Evolutionary conservation across 2,797 vertebrate species (phyloP), one percentile per base, ranked within the genome.

Genomic region (Pipistrellus pipistrellus): DNA sequence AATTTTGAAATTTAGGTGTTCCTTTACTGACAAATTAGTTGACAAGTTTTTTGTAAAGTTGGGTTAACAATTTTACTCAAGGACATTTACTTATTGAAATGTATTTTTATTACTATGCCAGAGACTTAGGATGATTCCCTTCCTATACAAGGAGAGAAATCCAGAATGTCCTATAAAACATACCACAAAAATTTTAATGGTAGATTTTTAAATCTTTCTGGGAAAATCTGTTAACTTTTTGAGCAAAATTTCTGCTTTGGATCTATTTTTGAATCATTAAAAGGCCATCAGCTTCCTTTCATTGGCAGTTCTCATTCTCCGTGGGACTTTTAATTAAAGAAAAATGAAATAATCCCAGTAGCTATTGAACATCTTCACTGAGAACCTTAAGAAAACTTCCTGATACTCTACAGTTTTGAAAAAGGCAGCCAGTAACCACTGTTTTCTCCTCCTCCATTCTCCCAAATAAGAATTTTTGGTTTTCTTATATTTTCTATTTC

Each of bases 191-290:
- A 38, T 78, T 15, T 82, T 57, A 75, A 25, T 59, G 46, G 30
- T 64, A 81, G 25, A 46, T 81, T 38, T 80, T 84, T 17, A 51
- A 73, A 30, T 87, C 17, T 78, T 89, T 76, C 66, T 57, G n/a
- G 25, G 23, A 87, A 14, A 86, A 38, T 75, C 44, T 92, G 30
- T 83, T 95, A 89, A 80, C n/a, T 62, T 93, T 35, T 35, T 57
- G 6, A 80, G 32, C 25, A 82, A 91, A 86, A 86, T 68, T 38
- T 25, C 8, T 89, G 18, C 44, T 80, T 59, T 51, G 15, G 15
- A n/a, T 80, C 59, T 96, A 73, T 85, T 92, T 92, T 32, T 77
- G 15, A 80, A 12, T 88, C 32, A 35, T 78, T 78, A 82, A 90
- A 71, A n/a, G 0, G 62, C 14, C 75, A 64, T 20, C 18, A 23